phyloP scores from a whole-genome alignment of 2,797 vertebrate species.

The Mormyrus proboscirostris region DNA sequence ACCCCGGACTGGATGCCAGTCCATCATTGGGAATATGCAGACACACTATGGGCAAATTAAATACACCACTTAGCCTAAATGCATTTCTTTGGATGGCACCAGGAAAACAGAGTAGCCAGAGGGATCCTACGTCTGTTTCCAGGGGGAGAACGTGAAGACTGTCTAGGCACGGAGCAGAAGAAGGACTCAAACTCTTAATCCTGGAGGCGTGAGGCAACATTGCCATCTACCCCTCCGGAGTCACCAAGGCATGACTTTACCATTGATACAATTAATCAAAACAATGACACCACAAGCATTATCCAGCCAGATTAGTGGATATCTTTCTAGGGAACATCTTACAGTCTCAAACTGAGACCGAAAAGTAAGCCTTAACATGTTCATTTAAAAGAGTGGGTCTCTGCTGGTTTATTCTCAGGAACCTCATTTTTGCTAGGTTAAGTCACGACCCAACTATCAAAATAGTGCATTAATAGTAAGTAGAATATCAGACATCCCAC shows the following conservation, averaged over 20 bases:
- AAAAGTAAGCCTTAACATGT: not conserved
- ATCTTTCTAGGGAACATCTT: not conserved
- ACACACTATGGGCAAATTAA: not conserved
- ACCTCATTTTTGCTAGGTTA: not conserved
- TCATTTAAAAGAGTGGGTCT: not conserved
- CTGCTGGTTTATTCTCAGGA: not conserved
- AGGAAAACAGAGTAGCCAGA: not conserved
- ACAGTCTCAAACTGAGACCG: not conserved
- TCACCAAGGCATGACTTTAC: not conserved
- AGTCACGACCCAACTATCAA: not conserved
- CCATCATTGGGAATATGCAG: not conserved
- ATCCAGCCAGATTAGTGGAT: not conserved
- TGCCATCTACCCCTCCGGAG: not conserved
- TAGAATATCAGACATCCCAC: not conserved
- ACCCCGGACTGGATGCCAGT: not conserved
- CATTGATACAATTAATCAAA: not conserved
- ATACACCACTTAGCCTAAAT: not conserved
- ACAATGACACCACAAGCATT: not conserved
- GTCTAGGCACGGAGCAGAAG: not conserved
- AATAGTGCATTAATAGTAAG: not conserved
- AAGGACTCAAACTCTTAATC: not conserved
- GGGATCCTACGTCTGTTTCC: not conserved
- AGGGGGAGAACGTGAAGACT: not conserved
- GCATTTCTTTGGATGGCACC: not conserved
- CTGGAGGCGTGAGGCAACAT: not conserved